Percentiles rank a stretch among this genome's conserved stretches.
Conservation (phyloP, 2,888 invertebrate genomes). For the Troides helena region DNA sequence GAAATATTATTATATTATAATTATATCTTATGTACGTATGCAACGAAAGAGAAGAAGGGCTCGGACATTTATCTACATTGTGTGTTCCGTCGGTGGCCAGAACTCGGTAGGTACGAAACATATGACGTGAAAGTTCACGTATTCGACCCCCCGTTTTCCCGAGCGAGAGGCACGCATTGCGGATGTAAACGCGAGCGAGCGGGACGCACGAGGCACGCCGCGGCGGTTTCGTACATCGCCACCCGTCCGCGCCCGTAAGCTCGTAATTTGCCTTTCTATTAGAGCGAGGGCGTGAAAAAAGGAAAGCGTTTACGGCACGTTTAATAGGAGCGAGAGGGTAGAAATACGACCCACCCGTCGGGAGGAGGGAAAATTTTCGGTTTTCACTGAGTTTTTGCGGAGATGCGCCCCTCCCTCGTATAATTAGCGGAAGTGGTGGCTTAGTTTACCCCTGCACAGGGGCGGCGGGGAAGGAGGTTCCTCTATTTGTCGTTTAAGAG, state of each 20-base stretch:
- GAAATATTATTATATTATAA: too few relatives aligned
- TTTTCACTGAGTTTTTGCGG: constrained; percentile 78
- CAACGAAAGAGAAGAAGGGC: constrained; percentile 26
- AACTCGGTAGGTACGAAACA: constrained; percentile 55
- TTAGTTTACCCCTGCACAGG: constrained; percentile 74
- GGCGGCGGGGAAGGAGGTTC: constrained; percentile 70
- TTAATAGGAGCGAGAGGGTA: constrained; percentile 80
- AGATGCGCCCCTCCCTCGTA: constrained; percentile 75
- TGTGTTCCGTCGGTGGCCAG: constrained; percentile 33
- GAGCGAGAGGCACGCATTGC: constrained; percentile 57
- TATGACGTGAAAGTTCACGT: constrained; percentile 76
- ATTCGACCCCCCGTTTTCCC: constrained; percentile 67
- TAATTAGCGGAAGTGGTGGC: constrained; percentile 80
- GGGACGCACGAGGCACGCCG: constrained; percentile 61
- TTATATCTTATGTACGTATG: background rate
- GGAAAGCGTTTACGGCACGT: constrained; percentile 81
- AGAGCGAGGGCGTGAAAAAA: constrained; percentile 81
- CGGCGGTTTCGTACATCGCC: constrained; percentile 78
- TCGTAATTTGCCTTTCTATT: constrained; percentile 81
- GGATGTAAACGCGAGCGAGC: constrained; percentile 55
- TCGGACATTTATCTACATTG: constrained; percentile 32
- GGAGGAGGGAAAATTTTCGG: constrained; percentile 78
- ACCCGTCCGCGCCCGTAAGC: constrained; percentile 80
- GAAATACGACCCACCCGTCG: constrained; percentile 77
- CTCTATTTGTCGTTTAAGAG: constrained; percentile 81